Base-by-base conservation (phyloP, 2,888 invertebrate species). In the Gymnosoma rotundatum region DNA sequence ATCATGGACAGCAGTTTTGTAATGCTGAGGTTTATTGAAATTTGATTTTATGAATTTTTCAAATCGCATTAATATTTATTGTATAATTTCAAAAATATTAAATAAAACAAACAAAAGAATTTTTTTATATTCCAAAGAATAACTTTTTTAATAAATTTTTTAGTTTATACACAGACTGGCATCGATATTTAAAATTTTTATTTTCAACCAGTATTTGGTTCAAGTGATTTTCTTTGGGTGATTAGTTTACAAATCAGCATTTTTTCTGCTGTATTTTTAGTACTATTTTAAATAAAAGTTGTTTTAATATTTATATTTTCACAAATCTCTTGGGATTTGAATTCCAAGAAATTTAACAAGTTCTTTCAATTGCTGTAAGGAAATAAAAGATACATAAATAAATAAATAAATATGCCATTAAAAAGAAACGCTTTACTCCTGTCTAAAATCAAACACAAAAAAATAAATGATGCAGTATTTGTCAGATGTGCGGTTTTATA, bases 281-380 rank as follows among this genome's bases (percentile, higher is more conserved):
- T 64, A 18, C 67, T 18, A 20, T 10, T 18, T 10, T 18, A 50
- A 5, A 18, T 18, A 0, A 18, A n/a, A n/a, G n/a, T n/a, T 18
- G 20, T 20, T 52, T 32, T n/a, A 42, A 12, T 42, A 42, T 48
- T 16, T 16, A 6, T 10, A 61, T 60, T 56, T 69, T 63, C 50
- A 38, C 48, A 75, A 75, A 75, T 75, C 75, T 70, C 70, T 64
- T 56, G 58, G 81, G 70, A 81, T 75, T 81, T 70, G 32, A 58
- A 61, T 50, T 50, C 20, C 21, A 58, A 64, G 64, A 64, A 56
- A 36, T 58, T 64, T 67, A 36, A 63, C 38, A 61, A 54, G 42
- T 74, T 45, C 14, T 25, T 63, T 25, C 38, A 25, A 14, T 48
- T 64, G 25, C n/a, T 21, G 2, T 2, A 32, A 32, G 32, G 32